Percentiles rank a stretch among this genome's conserved stretches.
phyloP scores from a whole-genome alignment of 2,797 vertebrate species.

The Mus minutoides region DNA sequence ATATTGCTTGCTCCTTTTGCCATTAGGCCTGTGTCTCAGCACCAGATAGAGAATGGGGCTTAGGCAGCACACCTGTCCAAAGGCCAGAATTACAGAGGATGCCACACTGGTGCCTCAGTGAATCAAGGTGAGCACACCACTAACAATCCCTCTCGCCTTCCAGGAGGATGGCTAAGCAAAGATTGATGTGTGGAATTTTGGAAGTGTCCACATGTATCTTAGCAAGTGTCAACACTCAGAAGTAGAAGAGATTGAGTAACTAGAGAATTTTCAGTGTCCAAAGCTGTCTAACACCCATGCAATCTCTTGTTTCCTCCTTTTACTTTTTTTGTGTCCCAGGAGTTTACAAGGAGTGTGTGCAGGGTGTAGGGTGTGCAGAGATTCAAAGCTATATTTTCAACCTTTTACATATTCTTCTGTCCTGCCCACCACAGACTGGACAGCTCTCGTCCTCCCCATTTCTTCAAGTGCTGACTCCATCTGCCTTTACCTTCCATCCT shows the following conservation, averaged over 20 bases:
- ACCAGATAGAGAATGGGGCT: background rate
- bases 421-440: background rate
- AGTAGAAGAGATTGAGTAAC: background rate
- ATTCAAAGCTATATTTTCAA: background rate
- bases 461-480: background rate
- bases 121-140: background rate
- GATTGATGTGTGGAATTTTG: background rate
- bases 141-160: background rate
- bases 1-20: background rate
- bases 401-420: background rate
- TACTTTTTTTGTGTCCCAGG: background rate
- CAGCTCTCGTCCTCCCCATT: background rate
- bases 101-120: accelerated
- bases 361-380: too few species aligned
- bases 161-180: background rate
- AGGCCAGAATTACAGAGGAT: background rate
- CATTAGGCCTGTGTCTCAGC: background rate
- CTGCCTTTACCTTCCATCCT: background rate
- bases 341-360: too few species aligned
- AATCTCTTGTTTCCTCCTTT: background rate
- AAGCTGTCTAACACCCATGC: background rate
- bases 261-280: background rate
- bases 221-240: background rate
- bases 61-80: accelerated
- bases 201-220: background rate